Evolutionary conservation across 2,888 invertebrate species (phyloP), one percentile per base, ranked within the genome.

Genomic region (Agrenia bidenticulata): DNA sequence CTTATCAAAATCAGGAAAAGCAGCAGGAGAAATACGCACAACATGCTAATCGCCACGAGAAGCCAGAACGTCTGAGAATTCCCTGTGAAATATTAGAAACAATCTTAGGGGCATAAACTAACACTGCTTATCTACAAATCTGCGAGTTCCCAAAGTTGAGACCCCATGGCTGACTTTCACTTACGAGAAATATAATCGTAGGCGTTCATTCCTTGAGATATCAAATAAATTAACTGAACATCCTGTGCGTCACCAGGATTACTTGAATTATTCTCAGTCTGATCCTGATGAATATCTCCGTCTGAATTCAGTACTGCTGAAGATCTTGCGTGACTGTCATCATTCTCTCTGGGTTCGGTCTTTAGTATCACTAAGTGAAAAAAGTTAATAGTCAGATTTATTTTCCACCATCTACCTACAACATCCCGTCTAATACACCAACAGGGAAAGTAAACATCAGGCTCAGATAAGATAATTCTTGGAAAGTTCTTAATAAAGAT

Each of bases 171-270:
- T 45, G 45, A 45, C 15, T 11, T 45, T 5, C 42, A 64, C 72
- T 69, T 67, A 72, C 72, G 55, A 17, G 68, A 69, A 63, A 72
- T 64, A 50, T 66, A 72, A 63, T 69, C 64, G 59, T 72, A 72
- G 17, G 72, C 72, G 61, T 65, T 69, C 51, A 72, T 67, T 63
- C 72, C 68, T 57, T 69, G 69, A 24, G 72, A 69, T 60, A 72
- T 72, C 60, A 72, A 66, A 62, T 72, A 69, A 66, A 72, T 69
- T 61, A 72, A 64, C 50, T 68, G 69, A 26, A 69, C 64, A 64
- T 72, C 72, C 65, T 53, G 59, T 51, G 59, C 55, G 63, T 63
- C 56, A 5, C 61, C 64, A 45, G 54, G 15, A 59, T 66, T 61
- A 63, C 27, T 55, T 27, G n/a, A 7, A 27, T 27, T 27, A 23